These are phyloP conservation scores for Drosophila melanica DNA, from an alignment of 1,140 invertebrate genomes.

Conservation along the genomic window DNA sequence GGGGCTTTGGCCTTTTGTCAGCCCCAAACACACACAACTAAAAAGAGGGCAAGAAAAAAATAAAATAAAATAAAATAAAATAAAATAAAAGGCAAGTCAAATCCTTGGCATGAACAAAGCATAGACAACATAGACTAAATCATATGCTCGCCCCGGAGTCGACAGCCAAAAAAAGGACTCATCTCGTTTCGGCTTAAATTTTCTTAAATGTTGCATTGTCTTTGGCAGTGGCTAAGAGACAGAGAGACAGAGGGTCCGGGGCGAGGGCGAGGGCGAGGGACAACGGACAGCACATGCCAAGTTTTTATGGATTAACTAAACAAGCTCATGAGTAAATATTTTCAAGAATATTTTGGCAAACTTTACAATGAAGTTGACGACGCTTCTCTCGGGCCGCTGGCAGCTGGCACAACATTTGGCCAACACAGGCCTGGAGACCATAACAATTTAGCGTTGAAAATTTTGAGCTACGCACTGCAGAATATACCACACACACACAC, in stretches of 20 bases:
- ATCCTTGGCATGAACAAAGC: conserved; percentile 57
- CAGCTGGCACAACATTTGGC: conserved; percentile 6
- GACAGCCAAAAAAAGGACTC: conserved; percentile 50
- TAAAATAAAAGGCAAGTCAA: conserved; percentile 51
- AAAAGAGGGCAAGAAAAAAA: conserved; percentile 46
- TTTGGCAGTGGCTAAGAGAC: conserved; percentile 36
- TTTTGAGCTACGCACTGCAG: conserved; percentile 76
- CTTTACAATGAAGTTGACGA: conserved; percentile 62
- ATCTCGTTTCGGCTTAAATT: conserved; percentile 78
- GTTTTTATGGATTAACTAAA: conserved; percentile 82
- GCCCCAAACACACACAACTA: conserved; percentile 30
- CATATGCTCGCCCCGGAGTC: conserved; percentile 55
- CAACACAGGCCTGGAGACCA: conserved; percentile 43
- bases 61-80: too few relatives aligned
- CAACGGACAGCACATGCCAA: conserved; percentile 50
- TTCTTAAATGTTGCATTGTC: conserved; percentile 79
- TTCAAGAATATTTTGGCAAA: conserved; percentile 74
- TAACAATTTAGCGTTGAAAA: conserved; percentile 75
- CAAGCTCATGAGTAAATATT: conserved; percentile 79
- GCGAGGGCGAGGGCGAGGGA: too few relatives aligned
- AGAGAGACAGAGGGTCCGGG: not conserved
- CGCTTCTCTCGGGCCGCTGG: conserved; percentile 3
- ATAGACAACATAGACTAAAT: conserved; percentile 54
- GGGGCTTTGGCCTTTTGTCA: conserved; percentile 49
- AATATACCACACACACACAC: conserved; percentile 45